phyloP scores from a whole-genome alignment of 2,888 invertebrate genomes.

The Unio delphinus region DNA sequence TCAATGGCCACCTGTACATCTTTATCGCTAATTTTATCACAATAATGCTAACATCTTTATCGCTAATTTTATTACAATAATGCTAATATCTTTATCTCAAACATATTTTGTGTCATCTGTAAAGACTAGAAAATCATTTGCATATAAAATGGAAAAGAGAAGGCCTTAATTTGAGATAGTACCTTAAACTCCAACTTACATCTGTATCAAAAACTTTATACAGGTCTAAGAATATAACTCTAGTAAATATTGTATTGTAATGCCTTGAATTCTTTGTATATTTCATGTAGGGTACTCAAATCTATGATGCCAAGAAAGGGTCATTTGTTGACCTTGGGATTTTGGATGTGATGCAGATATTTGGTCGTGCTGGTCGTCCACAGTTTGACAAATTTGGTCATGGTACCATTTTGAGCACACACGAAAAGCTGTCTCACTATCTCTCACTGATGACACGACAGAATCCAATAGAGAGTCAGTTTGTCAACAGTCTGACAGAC shows the following conservation, averaged over 20 bases:
- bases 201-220: too few species aligned
- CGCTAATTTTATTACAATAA: too few species aligned
- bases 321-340: constrained; percentile 95
- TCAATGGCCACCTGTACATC: too few species aligned
- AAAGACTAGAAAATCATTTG: too few species aligned
- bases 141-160: too few species aligned
- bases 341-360: constrained; percentile 91
- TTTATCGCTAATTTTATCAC: too few species aligned
- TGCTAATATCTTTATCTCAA: too few species aligned
- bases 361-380: constrained; percentile 97
- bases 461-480: constrained; percentile 98
- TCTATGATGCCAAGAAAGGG: constrained; percentile 96
- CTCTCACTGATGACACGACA: constrained; percentile 94
- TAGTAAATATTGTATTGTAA: not conserved
- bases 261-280: not conserved
- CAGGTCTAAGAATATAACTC: too few species aligned
- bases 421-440: constrained; percentile 93
- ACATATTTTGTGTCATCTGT: too few species aligned
- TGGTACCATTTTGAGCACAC: constrained; percentile 94
- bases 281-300: constrained; percentile 87
- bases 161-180: too few species aligned
- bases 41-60: too few species aligned
- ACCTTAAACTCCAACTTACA: too few species aligned
- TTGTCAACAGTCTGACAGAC: constrained; percentile 91
- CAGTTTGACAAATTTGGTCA: constrained; percentile 95